Conservation (phyloP, 2,888 invertebrate genomes). For the Nymphalis polychloros region DNA sequence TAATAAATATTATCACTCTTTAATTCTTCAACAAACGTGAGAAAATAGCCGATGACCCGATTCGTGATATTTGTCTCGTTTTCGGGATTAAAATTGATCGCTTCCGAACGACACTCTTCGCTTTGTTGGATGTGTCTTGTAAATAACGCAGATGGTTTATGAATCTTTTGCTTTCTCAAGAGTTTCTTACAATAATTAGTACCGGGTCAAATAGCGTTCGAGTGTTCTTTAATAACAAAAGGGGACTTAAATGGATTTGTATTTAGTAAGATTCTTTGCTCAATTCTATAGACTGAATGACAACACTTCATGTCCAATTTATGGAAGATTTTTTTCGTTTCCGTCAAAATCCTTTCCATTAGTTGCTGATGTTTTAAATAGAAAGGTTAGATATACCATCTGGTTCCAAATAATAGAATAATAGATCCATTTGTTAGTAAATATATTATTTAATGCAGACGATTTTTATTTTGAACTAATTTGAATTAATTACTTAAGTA, state of each 20-base stretch:
- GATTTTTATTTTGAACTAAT: background rate
- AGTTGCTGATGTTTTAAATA: constrained; percentile 9
- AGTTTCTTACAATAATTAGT: constrained; percentile 72
- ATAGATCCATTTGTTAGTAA: too few relatives aligned
- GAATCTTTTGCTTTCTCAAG: constrained; percentile 53
- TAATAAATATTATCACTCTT: constrained; percentile 81
- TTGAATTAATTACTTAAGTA: constrained; percentile 12
- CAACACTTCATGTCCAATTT: constrained; percentile 57
- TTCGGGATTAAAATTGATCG: constrained; percentile 76
- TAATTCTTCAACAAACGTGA: constrained; percentile 80
- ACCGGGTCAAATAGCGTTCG: constrained; percentile 64
- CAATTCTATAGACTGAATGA: constrained; percentile 69
- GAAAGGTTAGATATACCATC: constrained; percentile 25
- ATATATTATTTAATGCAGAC: too few relatives aligned
- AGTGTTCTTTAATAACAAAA: constrained; percentile 75
- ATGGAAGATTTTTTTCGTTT: constrained; percentile 59
- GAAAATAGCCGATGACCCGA: constrained; percentile 79
- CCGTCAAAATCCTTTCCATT: constrained; percentile 54
- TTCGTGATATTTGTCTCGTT: constrained; percentile 80
- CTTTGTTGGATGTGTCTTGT: constrained; percentile 73
- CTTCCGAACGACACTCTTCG: constrained; percentile 67
- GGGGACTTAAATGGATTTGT: constrained; percentile 61
- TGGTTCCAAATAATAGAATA: constrained; percentile 16
- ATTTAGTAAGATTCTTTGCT: constrained; percentile 58
- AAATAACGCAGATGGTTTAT: constrained; percentile 66